A percentile compares a stretch with the other conserved stretches of the same genome.
Evolutionary conservation across 2,113 vertebrate species (phyloP).

Genomic region (Corapipo altera): DNA sequence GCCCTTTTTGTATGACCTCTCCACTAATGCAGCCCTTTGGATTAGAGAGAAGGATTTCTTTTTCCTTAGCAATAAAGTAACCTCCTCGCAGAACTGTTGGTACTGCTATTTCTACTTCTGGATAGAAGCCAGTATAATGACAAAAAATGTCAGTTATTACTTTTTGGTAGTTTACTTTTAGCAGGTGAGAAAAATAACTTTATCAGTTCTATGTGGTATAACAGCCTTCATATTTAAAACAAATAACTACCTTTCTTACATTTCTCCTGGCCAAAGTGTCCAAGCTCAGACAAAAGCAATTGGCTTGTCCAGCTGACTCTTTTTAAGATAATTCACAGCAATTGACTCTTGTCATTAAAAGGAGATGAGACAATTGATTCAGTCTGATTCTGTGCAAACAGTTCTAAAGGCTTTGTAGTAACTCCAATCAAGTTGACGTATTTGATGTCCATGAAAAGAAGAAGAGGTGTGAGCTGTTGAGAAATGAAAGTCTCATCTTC

Average conservation of each 20-base stretch:
- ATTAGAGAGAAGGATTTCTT: background rate
- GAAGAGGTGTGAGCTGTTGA: conserved; percentile 43
- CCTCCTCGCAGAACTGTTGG: background rate
- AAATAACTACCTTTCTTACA: background rate
- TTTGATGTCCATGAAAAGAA: conserved; percentile 4
- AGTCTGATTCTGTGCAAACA: background rate
- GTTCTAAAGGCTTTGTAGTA: background rate
- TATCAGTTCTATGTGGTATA: background rate
- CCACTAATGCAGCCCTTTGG: background rate
- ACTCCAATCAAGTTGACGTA: background rate
- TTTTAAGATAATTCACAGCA: background rate
- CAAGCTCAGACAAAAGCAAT: background rate
- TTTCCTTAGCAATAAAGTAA: background rate
- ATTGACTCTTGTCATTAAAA: background rate
- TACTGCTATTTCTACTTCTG: background rate
- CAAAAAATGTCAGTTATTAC: background rate
- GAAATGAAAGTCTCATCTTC: conserved; percentile 1
- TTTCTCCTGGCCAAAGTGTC: background rate
- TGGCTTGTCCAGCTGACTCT: background rate
- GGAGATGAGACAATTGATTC: background rate
- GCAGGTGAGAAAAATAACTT: background rate
- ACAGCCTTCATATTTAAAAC: background rate
- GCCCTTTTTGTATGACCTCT: background rate
- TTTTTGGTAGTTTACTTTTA: background rate
- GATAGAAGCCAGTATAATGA: background rate